Percentiles rank a stretch among this genome's conserved stretches.
Evolutionary conservation across 1,140 invertebrate genomes (phyloP).

Genomic region (Yoshiicerus persimilis): DNA sequence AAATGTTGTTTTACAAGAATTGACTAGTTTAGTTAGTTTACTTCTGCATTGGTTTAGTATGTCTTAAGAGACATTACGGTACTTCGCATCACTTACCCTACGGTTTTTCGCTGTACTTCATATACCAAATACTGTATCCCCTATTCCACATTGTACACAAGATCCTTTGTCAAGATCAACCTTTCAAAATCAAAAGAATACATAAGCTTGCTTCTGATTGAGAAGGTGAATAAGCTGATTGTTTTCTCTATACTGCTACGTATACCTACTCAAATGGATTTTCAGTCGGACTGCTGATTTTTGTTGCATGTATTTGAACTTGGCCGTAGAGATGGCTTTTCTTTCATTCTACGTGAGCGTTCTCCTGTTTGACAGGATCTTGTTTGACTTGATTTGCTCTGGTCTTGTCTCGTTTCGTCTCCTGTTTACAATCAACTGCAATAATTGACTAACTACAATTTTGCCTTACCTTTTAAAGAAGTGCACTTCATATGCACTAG

Average conservation of each 20-base stretch:
- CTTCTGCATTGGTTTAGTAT: neutral
- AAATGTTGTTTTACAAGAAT: neutral
- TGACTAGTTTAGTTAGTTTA: neutral
- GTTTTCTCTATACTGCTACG: neutral
- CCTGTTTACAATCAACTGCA: neutral
- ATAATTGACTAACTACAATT: neutral
- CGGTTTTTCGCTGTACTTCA: neutral
- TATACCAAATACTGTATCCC: neutral
- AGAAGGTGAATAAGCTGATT: neutral
- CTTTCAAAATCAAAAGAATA: neutral
- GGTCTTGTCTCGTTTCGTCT: neutral
- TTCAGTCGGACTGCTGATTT: neutral
- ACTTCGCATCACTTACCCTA: neutral
- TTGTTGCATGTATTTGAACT: neutral
- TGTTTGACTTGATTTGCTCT: neutral
- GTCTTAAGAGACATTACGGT: neutral
- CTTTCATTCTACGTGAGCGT: neutral
- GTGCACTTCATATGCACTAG: no score
- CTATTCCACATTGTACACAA: neutral
- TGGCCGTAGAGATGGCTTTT: neutral
- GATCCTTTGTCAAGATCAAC: neutral
- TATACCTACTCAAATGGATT: neutral
- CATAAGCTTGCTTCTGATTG: neutral
- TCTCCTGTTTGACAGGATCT: neutral
- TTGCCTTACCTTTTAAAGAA: neutral